Evolutionary conservation across 1,140 invertebrate genomes (phyloP), one percentile per base, ranked within the genome.

Genomic region (Euura saliciscinereae): DNA sequence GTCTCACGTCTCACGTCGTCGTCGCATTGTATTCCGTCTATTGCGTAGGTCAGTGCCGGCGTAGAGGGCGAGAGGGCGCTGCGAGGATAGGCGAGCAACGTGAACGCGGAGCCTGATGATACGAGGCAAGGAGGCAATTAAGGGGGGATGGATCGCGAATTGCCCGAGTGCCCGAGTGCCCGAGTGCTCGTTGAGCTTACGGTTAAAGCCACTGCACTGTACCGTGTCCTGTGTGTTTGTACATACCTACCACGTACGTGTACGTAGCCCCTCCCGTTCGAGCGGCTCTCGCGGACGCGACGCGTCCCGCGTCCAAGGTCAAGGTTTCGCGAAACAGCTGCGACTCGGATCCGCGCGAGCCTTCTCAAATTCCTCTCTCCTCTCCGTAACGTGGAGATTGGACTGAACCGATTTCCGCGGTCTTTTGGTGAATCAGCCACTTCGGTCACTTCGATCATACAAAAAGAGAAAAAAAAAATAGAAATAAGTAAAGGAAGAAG

Each of bases 251-350:
- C 28, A 28, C 28, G 28, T 28, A 28, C 8, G 66, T 28, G 28
- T 28, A 28, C 74, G 78, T 80, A 79, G 79, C 78, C 72, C 65
- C 76, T 74, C 44, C 51, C 71, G 43, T 74, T 70, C 28, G 28
- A 28, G 28, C 28, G 28, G 28, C 28, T 28, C 28, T 28, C 69
- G 42, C 44, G 43, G 64, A 42, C 59, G 66, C 66, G 66, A 45
- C 65, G 68, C 66, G 66, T 11, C 13, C 66, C 8, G 28, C 43
- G 28, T 28, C 10, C 77, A 79, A 80, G 79, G 79, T 80, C 79
- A 80, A 68, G 79, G 79, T 67, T 74, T 78, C 78, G 79, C 78
- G 77, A 80, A 80, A 80, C 79, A 80, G 79, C 79, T 80, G 79
- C 71, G 75, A 75, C 69, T 73, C 72, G 73, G 77, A 71, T 65